These are phyloP conservation scores for Microtus richardsoni DNA, from an alignment of 2,113 vertebrate genomes.

Conservation along the genomic window DNA sequence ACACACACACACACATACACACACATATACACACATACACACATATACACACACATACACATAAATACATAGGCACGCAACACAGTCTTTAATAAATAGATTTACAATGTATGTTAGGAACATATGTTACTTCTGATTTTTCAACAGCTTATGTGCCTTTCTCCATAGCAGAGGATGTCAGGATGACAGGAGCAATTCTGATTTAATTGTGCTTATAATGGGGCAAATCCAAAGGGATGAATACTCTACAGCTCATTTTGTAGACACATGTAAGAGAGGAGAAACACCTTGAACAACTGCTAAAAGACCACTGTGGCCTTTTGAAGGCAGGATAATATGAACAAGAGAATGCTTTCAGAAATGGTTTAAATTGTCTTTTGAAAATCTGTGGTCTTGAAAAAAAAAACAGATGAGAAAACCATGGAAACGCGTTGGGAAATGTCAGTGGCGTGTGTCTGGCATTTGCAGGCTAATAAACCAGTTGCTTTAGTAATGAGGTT, in stretches of 20 bases:
- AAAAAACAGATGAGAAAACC: constrained; percentile 63
- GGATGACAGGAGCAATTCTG: not conserved
- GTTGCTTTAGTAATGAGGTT: constrained; percentile 79
- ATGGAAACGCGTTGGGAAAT: constrained; percentile 84
- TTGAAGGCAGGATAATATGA: constrained; percentile 67
- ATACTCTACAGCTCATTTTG: not conserved
- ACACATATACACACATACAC: too few species aligned
- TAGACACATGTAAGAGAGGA: not conserved
- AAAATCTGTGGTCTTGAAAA: constrained; percentile 75
- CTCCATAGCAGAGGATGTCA: not conserved
- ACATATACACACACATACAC: not conserved
- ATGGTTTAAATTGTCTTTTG: constrained; percentile 66
- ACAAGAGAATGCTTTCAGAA: constrained; percentile 68
- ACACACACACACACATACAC: not conserved
- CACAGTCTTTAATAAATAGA: not conserved
- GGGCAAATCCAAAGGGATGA: not conserved
- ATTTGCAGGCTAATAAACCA: constrained; percentile 82
- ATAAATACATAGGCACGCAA: not conserved
- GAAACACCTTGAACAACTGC: constrained; percentile 20
- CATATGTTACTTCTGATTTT: not conserved
- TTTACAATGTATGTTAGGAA: not conserved
- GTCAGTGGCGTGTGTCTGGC: constrained; percentile 80
- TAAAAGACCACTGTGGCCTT: constrained; percentile 62
- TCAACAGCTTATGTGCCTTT: not conserved
- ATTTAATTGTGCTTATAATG: not conserved